These are phyloP conservation scores for Cherax quadricarinatus DNA, from an alignment of 1,140 invertebrate genomes.

Conservation along the genomic window DNA sequence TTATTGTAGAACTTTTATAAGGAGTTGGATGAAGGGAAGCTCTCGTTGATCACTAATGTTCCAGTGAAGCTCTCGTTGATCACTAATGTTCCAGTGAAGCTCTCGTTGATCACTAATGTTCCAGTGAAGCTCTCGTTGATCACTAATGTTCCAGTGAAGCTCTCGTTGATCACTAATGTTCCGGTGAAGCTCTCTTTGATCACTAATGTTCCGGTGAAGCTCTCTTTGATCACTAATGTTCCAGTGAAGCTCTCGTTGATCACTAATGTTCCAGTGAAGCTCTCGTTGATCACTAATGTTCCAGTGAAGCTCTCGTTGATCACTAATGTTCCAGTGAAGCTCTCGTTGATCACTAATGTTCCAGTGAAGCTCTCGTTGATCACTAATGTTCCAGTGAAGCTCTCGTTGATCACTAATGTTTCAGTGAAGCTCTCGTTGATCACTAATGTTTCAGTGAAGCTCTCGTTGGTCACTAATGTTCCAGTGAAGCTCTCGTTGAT, in stretches of 20 bases:
- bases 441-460: not conserved
- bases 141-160: not conserved
- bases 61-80: not conserved
- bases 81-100: not conserved
- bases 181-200: not conserved
- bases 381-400: not conserved
- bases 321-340: not conserved
- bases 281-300: not conserved
- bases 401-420: not conserved
- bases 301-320: not conserved
- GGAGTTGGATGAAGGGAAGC: not conserved
- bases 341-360: not conserved
- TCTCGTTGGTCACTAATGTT: not conserved
- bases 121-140: not conserved
- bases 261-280: not conserved
- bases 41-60: not conserved
- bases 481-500: not conserved
- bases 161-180: not conserved
- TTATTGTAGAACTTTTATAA: not conserved
- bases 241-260: not conserved
- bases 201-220: not conserved
- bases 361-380: not conserved
- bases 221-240: not conserved
- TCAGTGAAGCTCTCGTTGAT: not conserved
- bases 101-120: not conserved